phyloP scores from a whole-genome alignment of 1,140 invertebrate genomes.

The Globodera rostochiensis region DNA sequence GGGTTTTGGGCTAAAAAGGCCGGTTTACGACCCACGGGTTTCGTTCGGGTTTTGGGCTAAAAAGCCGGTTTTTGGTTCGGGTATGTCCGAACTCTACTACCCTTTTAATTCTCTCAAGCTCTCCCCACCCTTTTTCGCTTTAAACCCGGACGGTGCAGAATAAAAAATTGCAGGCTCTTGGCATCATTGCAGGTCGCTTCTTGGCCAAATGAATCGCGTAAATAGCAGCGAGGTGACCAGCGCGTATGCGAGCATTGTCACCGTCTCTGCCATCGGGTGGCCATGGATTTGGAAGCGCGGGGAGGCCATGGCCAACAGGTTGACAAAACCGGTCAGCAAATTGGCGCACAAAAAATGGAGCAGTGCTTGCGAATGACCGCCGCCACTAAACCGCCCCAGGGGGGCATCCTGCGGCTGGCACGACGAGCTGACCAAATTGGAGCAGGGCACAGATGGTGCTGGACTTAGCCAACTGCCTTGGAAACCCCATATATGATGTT shows the following conservation, averaged over 20 bases:
- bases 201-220: slow-evolving; percentile 1
- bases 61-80: too few species aligned
- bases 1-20: too few species aligned
- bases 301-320: slow-evolving; percentile 10
- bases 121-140: too few species aligned
- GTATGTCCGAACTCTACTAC: too few species aligned
- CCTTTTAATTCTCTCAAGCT: too few species aligned
- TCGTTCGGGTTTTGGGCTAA: too few species aligned
- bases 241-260: slow-evolving; percentile 8
- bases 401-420: neutral
- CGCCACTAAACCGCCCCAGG: slow-evolving; percentile 19
- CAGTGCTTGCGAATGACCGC: slow-evolving; percentile 45
- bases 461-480: slow-evolving; percentile 22
- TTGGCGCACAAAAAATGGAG: slow-evolving; percentile 45
- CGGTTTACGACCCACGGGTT: too few species aligned
- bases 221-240: slow-evolving; percentile 23
- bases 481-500: too few species aligned
- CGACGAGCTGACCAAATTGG: slow-evolving; percentile 26
- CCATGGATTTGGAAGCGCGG: slow-evolving; percentile 20
- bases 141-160: too few species aligned
- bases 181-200: neutral
- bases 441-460: slow-evolving; percentile 11
- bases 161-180: too few species aligned
- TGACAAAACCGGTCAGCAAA: slow-evolving; percentile 45
- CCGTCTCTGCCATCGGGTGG: neutral